phyloP scores from a whole-genome alignment of 2,888 invertebrate species.

The Anagyrus pseudococci region DNA sequence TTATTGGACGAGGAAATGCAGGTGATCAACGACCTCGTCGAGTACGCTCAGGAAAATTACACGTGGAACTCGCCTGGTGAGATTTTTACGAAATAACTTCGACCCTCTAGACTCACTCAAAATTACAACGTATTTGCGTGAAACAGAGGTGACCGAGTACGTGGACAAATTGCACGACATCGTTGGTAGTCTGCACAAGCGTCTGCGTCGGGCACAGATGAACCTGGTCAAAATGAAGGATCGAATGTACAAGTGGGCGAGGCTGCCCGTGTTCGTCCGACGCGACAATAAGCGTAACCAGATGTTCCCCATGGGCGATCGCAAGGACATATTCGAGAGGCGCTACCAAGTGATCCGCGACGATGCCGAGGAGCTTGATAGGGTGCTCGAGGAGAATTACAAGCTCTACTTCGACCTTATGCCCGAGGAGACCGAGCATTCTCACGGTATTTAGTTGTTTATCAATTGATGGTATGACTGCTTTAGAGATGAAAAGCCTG shows the following conservation, averaged over 20 bases:
- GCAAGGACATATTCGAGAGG: slow-evolving; percentile 64
- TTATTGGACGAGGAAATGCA: slow-evolving; percentile 79
- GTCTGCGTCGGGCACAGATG: slow-evolving; percentile 72
- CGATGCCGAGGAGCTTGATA: slow-evolving; percentile 67
- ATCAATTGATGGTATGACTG: too few species aligned
- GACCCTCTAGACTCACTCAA: too few species aligned
- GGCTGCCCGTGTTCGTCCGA: slow-evolving; percentile 76
- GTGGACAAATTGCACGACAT: slow-evolving; percentile 73
- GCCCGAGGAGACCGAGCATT: slow-evolving; percentile 21
- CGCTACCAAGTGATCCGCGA: slow-evolving; percentile 64
- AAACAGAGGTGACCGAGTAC: slow-evolving; percentile 70
- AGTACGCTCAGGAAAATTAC: slow-evolving; percentile 72
- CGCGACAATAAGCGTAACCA: slow-evolving; percentile 71
- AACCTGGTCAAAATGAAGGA: slow-evolving; percentile 69
- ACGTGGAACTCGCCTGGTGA: slow-evolving; percentile 85
- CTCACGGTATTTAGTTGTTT: too few species aligned
- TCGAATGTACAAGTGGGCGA: slow-evolving; percentile 75
- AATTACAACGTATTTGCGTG: too few species aligned
- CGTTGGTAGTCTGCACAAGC: slow-evolving; percentile 75
- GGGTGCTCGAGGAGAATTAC: slow-evolving; percentile 71
- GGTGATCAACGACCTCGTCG: slow-evolving; percentile 75
- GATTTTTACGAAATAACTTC: not conserved
- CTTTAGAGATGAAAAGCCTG: too few species aligned
- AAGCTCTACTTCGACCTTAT: slow-evolving; percentile 72
- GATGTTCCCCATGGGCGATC: slow-evolving; percentile 67